Evolutionary conservation across 1,140 invertebrate genomes (phyloP).

Genomic region (Sycophila sp.): DNA sequence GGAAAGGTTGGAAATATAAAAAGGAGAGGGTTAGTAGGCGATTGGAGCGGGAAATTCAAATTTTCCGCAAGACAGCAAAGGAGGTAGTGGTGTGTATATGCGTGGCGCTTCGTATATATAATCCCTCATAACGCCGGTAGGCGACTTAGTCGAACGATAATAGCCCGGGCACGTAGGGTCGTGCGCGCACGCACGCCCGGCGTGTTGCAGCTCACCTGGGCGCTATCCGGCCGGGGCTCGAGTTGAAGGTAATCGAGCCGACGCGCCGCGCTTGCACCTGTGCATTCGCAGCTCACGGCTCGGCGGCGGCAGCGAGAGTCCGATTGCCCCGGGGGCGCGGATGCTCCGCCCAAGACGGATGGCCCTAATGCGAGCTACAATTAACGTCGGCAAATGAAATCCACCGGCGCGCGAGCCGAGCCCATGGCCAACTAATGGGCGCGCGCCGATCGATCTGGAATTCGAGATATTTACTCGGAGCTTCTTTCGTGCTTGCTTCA

Average conservation of each 20-base stretch:
- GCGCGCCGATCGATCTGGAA: too few relatives aligned
- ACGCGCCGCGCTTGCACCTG: background rate
- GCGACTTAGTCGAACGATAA: background rate
- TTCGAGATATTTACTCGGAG: too few relatives aligned
- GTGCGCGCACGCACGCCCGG: background rate
- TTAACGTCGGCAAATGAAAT: conserved; percentile 16
- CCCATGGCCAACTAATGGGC: too few relatives aligned
- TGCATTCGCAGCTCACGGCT: background rate
- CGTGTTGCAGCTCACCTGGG: background rate
- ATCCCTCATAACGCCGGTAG: background rate
- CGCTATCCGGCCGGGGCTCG: background rate
- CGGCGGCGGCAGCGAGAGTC: background rate
- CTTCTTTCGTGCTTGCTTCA: too few relatives aligned
- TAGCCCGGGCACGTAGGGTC: background rate
- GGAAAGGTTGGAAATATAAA: background rate
- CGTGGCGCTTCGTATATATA: too few relatives aligned
- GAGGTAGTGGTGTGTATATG: too few relatives aligned
- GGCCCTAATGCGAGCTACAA: conserved; percentile 14
- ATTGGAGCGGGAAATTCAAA: too few relatives aligned
- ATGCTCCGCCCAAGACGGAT: conserved; percentile 7
- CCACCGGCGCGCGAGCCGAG: too few relatives aligned
- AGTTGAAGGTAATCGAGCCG: conserved; percentile 4
- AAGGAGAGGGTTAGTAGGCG: background rate
- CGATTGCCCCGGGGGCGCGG: background rate
- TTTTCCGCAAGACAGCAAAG: too few relatives aligned